phyloP scores from a whole-genome alignment of 2,888 invertebrate species.

The Nomada goodeniana region DNA sequence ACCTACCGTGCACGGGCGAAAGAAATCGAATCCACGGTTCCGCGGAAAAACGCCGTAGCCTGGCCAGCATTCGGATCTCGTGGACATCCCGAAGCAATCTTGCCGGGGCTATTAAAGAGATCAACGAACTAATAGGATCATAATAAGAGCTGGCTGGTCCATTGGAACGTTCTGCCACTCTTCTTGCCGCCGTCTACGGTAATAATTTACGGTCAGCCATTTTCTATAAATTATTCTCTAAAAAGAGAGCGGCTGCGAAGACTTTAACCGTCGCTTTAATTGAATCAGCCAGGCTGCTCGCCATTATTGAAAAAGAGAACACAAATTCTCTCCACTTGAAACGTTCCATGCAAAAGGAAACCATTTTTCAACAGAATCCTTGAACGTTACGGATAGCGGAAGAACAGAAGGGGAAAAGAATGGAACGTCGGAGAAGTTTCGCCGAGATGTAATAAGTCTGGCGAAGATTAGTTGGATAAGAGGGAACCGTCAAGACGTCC shows the following conservation, averaged over 20 bases:
- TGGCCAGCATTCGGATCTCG: neutral
- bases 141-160: neutral
- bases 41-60: neutral
- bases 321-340: neutral
- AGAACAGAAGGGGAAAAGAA: constrained; percentile 13
- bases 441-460: constrained; percentile 18
- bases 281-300: neutral
- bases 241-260: neutral
- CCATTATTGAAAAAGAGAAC: neutral
- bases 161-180: constrained; percentile 2
- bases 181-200: neutral
- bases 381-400: constrained; percentile 7
- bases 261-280: neutral
- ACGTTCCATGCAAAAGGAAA: constrained; percentile 12
- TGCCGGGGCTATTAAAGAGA: neutral
- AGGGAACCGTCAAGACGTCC: constrained; percentile 29
- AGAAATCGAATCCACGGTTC: constrained; percentile 18
- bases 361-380: constrained; percentile 15
- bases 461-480: constrained; percentile 35
- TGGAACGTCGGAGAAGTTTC: constrained; percentile 18
- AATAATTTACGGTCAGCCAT: neutral
- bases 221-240: neutral
- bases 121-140: constrained; percentile 17
- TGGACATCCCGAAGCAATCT: neutral
- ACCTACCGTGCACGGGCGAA: neutral